phyloP scores from a whole-genome alignment of 2,797 vertebrate species.

The Sebastiscus albofasciatus region DNA sequence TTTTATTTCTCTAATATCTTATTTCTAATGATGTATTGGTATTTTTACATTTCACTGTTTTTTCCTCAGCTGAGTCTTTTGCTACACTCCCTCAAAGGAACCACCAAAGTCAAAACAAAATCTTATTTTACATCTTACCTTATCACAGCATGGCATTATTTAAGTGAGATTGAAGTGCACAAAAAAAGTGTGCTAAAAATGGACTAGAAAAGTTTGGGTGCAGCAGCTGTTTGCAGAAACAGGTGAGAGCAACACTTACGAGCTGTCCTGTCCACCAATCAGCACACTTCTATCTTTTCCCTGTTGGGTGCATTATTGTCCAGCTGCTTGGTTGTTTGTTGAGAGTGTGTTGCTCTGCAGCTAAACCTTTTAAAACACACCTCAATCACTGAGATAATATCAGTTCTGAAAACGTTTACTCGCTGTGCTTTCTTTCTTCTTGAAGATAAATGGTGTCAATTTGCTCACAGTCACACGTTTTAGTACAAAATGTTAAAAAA shows the following conservation, averaged over 20 bases:
- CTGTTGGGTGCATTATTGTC: slow-evolving; percentile 4
- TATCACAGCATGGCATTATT: neutral
- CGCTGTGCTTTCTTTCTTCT: neutral
- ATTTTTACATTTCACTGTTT: neutral
- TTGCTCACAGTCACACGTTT: neutral
- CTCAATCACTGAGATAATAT: neutral
- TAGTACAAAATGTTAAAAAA: neutral
- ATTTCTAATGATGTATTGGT: neutral
- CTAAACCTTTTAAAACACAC: slow-evolving; percentile 10
- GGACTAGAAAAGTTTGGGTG: slow-evolving; percentile 35
- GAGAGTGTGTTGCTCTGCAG: neutral
- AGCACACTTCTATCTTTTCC: neutral
- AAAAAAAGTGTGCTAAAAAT: slow-evolving; percentile 45
- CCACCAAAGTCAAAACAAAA: neutral
- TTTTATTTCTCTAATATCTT: neutral
- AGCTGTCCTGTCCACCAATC: slow-evolving; percentile 41
- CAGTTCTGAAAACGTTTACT: neutral
- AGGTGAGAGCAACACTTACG: slow-evolving; percentile 53
- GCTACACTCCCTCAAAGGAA: neutral
- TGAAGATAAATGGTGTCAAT: neutral
- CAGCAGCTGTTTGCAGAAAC: slow-evolving; percentile 63
- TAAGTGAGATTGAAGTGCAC: neutral
- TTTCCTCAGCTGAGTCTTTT: neutral
- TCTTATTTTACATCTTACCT: neutral
- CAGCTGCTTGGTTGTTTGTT: slow-evolving; percentile 22